Base-by-base conservation (phyloP, 37 sponge, comb jelly and placozoan species). In the Mnemiopsis leidyi region DNA sequence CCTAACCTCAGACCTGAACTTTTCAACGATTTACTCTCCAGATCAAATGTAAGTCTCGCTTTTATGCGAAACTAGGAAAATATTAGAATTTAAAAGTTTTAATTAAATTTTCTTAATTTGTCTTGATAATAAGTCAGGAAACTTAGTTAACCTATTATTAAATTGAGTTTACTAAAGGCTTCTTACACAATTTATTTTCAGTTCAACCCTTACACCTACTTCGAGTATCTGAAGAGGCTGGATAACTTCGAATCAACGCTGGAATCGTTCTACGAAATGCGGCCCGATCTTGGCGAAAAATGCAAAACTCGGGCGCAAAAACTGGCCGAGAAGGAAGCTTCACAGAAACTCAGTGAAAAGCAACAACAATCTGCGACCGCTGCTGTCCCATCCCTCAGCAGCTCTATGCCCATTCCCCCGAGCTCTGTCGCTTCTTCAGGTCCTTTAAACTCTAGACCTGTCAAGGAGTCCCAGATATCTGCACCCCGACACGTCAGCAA, bases 201-300 rank as follows among this genome's bases (percentile, higher is more conserved):
- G 90, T 85, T 85, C 90, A 85, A 85, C 90, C 90, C 90, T 7
- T 85, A 85, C 90, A 85, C 90, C 48, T 85, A 85, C 90, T 85
- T 40, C 61, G 90, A 85, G 90, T 85, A 85, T 61, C 33, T 85
- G 38, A 28, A 37, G 24, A 85, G 39, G 90, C 23, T 85, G 0
- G 90, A 85, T 26, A 37, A 85, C 90, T 85, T 85, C 39, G 90
- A 85, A 29, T 39, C n/a, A 61, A 85, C 40, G 21, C 24, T 85
- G 29, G 90, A 85, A 18, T 37, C 33, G 29, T 40, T 85, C 28
- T 85, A 85, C 90, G 36, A 85, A 37, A 38, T 85, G 25, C 40
- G 61, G 1, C 90, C 90, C 23, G 90, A 85, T 23, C 32, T 85
- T 18, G 61, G 40, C 26, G 90, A 85, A 1, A 40, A 40, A 39